Conservation (phyloP, 2,113 vertebrate genomes). For the Calyptomena viridis region DNA sequence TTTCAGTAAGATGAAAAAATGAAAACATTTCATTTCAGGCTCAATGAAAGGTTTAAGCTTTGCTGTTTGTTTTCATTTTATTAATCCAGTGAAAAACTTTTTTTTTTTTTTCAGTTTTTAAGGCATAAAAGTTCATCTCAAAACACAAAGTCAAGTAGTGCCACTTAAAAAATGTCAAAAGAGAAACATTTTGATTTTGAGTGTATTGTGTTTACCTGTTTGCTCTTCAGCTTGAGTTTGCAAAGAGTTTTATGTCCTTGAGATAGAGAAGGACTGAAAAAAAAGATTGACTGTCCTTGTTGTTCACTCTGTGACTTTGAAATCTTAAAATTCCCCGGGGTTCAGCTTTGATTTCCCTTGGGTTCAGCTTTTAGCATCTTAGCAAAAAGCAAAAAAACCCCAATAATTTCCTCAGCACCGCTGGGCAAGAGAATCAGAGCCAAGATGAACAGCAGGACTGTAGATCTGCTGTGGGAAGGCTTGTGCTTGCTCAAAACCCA, state of each 20-base stretch:
- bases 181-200: not conserved
- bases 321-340: not conserved
- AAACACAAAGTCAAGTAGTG: not conserved
- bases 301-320: not conserved
- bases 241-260: not conserved
- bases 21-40: slow-evolving; percentile 18
- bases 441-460: not conserved
- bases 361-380: not conserved
- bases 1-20: slow-evolving; percentile 29
- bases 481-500: not conserved
- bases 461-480: not conserved
- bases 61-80: not conserved
- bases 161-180: not conserved
- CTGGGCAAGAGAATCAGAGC: not conserved
- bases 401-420: not conserved
- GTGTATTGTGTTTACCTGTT: not conserved
- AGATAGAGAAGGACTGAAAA: not conserved
- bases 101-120: not conserved
- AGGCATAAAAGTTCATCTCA: not conserved
- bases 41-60: not conserved
- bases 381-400: not conserved
- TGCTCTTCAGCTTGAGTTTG: not conserved
- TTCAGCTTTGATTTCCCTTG: not conserved
- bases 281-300: not conserved
- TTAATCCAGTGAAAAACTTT: not conserved